phyloP scores from a whole-genome alignment of 2,797 vertebrate genomes.

The Myiothlypis coronata region DNA sequence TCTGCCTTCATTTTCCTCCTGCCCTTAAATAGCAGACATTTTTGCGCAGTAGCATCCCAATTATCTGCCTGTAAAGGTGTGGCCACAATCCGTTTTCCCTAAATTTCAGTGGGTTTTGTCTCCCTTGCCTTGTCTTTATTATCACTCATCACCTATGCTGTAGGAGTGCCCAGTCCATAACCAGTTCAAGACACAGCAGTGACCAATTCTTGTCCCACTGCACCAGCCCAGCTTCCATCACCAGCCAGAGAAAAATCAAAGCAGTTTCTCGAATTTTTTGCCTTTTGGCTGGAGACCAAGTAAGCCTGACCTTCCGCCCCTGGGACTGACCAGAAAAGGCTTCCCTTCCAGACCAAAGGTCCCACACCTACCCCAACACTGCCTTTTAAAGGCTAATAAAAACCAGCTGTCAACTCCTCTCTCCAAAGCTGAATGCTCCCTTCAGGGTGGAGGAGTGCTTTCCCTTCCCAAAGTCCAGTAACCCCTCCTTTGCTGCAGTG shows the following conservation, averaged over 20 bases:
- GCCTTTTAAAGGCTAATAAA: conserved; percentile 29
- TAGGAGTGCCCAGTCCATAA: neutral
- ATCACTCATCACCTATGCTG: neutral
- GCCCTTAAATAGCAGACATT: neutral
- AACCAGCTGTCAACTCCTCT: neutral
- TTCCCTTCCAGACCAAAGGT: neutral
- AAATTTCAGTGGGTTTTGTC: neutral
- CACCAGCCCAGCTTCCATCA: neutral
- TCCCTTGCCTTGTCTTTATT: neutral
- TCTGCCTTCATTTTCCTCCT: neutral
- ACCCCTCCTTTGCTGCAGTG: neutral
- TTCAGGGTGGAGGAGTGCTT: conserved; percentile 14
- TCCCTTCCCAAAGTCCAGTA: neutral
- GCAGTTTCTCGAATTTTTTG: neutral
- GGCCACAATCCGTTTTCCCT: neutral
- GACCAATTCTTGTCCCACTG: neutral
- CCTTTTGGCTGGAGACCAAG: neutral
- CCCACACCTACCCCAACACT: neutral
- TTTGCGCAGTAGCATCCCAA: neutral
- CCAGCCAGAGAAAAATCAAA: neutral
- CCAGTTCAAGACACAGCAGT: neutral
- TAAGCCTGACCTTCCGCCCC: neutral
- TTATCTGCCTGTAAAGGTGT: neutral
- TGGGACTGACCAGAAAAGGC: neutral
- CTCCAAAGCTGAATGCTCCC: neutral